Percentiles rank a stretch among this genome's conserved stretches.
These are phyloP conservation scores for Temnothorax rugatulus DNA, from an alignment of 2,888 invertebrate genomes.

Conservation along the genomic window DNA sequence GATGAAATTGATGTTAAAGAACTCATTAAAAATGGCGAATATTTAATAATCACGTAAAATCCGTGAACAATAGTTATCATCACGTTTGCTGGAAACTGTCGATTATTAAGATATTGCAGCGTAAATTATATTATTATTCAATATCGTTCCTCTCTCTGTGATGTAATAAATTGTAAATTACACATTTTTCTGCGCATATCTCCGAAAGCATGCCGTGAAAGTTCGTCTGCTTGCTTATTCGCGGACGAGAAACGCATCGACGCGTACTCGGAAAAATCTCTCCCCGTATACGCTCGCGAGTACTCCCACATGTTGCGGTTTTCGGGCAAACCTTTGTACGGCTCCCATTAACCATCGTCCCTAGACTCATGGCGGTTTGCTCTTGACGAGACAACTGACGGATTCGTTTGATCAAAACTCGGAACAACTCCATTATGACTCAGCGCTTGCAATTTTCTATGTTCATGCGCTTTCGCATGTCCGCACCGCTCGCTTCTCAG, in stretches of 20 bases:
- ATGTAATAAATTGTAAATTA: conserved; percentile 33
- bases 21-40: neutral
- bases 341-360: conserved; percentile 32
- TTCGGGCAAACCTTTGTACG: conserved; percentile 62
- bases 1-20: neutral
- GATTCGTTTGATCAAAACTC: conserved; percentile 65
- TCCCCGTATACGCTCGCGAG: neutral
- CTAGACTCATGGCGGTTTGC: conserved; percentile 28
- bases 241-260: conserved; percentile 2
- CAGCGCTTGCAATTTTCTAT: conserved; percentile 25
- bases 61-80: neutral
- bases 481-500: neutral
- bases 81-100: neutral
- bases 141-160: neutral
- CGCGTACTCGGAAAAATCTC: conserved; percentile 35
- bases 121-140: conserved; percentile 23
- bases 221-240: neutral
- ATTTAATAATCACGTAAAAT: neutral
- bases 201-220: neutral
- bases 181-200: neutral
- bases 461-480: neutral
- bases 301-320: conserved; percentile 55
- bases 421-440: conserved; percentile 31
- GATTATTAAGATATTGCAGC: neutral
- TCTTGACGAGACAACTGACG: conserved; percentile 53